Evolutionary conservation across 2,113 vertebrate species (phyloP).

Genomic region (Pimephales promelas): DNA sequence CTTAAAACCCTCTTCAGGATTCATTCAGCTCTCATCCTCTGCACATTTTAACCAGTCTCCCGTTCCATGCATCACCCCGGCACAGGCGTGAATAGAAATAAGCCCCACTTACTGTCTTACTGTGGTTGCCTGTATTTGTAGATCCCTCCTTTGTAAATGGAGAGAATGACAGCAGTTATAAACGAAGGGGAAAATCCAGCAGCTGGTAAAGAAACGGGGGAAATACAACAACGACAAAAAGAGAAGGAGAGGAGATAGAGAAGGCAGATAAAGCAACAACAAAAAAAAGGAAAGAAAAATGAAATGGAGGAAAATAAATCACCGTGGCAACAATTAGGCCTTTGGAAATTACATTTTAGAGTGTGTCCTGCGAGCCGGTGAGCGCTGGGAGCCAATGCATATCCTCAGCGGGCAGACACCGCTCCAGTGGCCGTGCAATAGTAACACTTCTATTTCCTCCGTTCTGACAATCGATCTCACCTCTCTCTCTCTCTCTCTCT

Average conservation of each 20-base stretch:
- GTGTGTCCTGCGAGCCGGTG: constrained; percentile 61
- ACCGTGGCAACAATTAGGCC: constrained; percentile 60
- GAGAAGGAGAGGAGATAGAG: constrained; percentile 36
- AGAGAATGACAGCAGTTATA: constrained; percentile 60
- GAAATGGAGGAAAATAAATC: constrained; percentile 51
- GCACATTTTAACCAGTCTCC: background rate
- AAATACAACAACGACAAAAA: constrained; percentile 53
- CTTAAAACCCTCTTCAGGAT: constrained; percentile 13
- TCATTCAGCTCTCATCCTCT: constrained; percentile 5
- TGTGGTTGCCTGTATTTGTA: constrained; percentile 65
- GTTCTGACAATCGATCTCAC: constrained; percentile 59
- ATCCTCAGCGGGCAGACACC: constrained; percentile 67
- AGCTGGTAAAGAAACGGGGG: constrained; percentile 35
- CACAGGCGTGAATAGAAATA: constrained; percentile 54
- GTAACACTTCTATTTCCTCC: constrained; percentile 76
- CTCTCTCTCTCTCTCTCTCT: too few relatives aligned
- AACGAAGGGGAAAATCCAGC: constrained; percentile 59
- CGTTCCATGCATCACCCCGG: background rate
- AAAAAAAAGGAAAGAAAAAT: constrained; percentile 47
- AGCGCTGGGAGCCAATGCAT: constrained; percentile 63
- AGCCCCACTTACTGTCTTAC: constrained; percentile 72
- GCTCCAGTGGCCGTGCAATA: constrained; percentile 73
- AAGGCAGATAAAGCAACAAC: constrained; percentile 37
- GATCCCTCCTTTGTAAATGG: constrained; percentile 67
- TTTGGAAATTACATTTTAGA: constrained; percentile 64